Conservation (phyloP, 2,797 vertebrate species). For the Sebastes minor region DNA sequence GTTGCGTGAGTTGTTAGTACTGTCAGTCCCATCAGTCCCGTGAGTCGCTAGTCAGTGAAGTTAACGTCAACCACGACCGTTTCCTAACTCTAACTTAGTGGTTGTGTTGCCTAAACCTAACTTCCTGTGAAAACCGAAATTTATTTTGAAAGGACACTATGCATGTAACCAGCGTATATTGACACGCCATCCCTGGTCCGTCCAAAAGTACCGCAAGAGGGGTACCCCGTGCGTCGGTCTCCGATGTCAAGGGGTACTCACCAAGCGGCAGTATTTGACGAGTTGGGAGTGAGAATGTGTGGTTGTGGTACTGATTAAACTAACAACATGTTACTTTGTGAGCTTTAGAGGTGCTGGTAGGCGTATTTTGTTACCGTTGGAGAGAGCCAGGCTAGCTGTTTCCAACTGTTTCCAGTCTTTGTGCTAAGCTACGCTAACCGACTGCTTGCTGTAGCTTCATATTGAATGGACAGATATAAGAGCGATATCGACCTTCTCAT, state of each 20-base stretch:
- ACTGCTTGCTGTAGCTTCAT: background rate
- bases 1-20: too few relatives aligned
- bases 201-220: too few relatives aligned
- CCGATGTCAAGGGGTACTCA: too few relatives aligned
- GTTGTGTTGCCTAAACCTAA: too few relatives aligned
- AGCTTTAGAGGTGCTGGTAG: background rate
- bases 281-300: background rate
- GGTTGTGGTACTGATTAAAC: background rate
- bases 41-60: background rate
- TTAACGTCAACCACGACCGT: background rate
- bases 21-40: too few relatives aligned
- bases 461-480: background rate
- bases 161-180: too few relatives aligned
- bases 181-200: too few relatives aligned
- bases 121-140: fast-evolving
- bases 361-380: background rate
- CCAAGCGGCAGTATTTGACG: background rate
- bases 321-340: background rate
- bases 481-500: background rate
- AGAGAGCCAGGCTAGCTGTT: background rate
- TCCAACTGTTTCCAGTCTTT: background rate
- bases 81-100: too few relatives aligned
- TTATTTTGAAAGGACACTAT: too few relatives aligned
- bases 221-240: too few relatives aligned
- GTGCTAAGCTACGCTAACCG: background rate